Evolutionary conservation across 2,113 vertebrate genomes (phyloP).

Genomic region (Mus spicilegus): DNA sequence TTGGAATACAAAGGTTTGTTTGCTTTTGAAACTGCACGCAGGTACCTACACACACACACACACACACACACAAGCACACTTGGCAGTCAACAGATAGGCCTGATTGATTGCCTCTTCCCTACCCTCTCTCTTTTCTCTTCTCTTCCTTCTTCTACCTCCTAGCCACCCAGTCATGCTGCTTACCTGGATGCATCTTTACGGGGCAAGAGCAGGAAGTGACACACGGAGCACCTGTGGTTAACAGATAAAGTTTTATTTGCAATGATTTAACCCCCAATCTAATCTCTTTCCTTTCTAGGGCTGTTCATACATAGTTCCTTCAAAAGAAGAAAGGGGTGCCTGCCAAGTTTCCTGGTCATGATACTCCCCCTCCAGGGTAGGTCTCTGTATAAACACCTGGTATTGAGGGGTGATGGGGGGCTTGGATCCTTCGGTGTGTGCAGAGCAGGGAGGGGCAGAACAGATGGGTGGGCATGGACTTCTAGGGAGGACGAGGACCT

Average conservation of each 20-base stretch:
- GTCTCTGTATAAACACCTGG: background rate
- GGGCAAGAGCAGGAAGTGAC: background rate
- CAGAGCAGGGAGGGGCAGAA: background rate
- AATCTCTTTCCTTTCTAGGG: background rate
- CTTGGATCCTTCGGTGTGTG: background rate
- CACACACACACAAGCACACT: background rate
- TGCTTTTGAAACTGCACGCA: background rate
- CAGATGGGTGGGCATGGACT: background rate
- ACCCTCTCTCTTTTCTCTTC: background rate
- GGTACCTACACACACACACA: no score
- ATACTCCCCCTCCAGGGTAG: background rate
- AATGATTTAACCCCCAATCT: background rate
- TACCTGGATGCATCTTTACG: slow-evolving; percentile 45
- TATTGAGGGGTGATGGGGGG: background rate
- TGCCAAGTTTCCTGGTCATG: background rate
- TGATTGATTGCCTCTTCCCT: background rate
- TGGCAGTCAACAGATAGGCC: background rate
- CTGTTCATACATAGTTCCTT: background rate
- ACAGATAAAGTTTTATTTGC: background rate
- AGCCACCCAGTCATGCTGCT: background rate
- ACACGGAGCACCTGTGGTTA: slow-evolving; percentile 1
- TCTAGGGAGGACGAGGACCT: background rate
- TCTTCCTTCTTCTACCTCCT: background rate
- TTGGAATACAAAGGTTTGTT: background rate
- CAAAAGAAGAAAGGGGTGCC: background rate